Evolutionary conservation across 2,797 vertebrate genomes (phyloP).

Genomic region (Allobates femoralis): DNA sequence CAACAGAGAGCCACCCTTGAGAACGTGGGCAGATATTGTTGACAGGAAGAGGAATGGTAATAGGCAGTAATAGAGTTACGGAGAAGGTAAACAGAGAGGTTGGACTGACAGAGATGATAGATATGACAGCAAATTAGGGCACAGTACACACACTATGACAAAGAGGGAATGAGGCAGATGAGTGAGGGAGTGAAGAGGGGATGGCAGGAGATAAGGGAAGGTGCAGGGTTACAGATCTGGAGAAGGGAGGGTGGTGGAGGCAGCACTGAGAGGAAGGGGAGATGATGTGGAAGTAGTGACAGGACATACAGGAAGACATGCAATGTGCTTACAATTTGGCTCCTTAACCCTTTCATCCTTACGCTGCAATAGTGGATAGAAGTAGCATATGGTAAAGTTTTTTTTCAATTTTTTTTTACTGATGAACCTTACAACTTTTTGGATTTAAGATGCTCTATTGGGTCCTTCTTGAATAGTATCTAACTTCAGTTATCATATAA

Average conservation of each 20-base stretch:
- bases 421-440: neutral
- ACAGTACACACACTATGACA: neutral
- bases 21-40: neutral
- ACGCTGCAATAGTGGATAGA: neutral
- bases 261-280: conserved; percentile 17
- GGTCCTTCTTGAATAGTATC: neutral
- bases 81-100: conserved; percentile 1
- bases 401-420: neutral
- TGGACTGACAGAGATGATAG: neutral
- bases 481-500: neutral
- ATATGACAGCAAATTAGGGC: conserved; percentile 17
- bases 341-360: conserved; percentile 7
- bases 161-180: neutral
- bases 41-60: neutral
- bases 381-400: neutral
- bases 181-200: neutral
- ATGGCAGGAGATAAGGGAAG: neutral
- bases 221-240: neutral
- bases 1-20: neutral
- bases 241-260: neutral
- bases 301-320: conserved; percentile 37
- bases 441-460: neutral
- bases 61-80: neutral
- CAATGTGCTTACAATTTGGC: conserved; percentile 24
- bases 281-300: conserved; percentile 20